A percentile compares a stretch with the other conserved stretches of the same genome.
These are phyloP conservation scores for Drosophila pegasa DNA, from an alignment of 2,888 invertebrate species.

Conservation along the genomic window DNA sequence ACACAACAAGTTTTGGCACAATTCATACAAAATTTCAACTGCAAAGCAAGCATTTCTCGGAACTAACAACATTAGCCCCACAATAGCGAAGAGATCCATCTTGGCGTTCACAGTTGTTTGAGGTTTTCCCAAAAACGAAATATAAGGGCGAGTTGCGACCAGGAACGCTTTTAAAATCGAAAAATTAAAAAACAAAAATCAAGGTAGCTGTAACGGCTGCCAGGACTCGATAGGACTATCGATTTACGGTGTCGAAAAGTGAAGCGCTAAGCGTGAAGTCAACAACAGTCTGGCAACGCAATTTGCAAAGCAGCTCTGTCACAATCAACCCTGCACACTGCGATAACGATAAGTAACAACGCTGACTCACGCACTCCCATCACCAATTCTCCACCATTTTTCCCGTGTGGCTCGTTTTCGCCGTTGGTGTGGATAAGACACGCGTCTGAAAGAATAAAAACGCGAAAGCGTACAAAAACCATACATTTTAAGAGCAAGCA, in stretches of 20 bases:
- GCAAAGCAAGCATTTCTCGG: constrained; percentile 67
- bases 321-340: constrained; percentile 22
- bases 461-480: constrained; percentile 69
- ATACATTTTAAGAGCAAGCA: constrained; percentile 62
- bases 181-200: not conserved
- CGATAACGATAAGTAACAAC: constrained; percentile 42
- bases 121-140: constrained; percentile 1
- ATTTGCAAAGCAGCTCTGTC: constrained; percentile 32
- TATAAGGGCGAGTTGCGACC: not conserved
- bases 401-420: constrained; percentile 67
- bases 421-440: constrained; percentile 73
- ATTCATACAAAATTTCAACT: constrained; percentile 69
- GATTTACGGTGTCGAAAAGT: constrained; percentile 9
- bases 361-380: constrained; percentile 55
- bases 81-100: constrained; percentile 22
- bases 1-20: constrained; percentile 67
- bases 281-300: constrained; percentile 22
- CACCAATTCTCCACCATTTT: constrained; percentile 63
- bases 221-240: not conserved
- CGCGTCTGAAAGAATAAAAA: constrained; percentile 72
- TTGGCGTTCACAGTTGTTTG: constrained; percentile 29
- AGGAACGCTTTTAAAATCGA: not conserved
- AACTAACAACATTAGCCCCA: constrained; percentile 33
- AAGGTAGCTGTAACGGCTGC: constrained; percentile 8
- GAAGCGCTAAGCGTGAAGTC: not conserved